Base-by-base conservation (phyloP, 2,888 invertebrate species). In the Spicauda simplicius region DNA sequence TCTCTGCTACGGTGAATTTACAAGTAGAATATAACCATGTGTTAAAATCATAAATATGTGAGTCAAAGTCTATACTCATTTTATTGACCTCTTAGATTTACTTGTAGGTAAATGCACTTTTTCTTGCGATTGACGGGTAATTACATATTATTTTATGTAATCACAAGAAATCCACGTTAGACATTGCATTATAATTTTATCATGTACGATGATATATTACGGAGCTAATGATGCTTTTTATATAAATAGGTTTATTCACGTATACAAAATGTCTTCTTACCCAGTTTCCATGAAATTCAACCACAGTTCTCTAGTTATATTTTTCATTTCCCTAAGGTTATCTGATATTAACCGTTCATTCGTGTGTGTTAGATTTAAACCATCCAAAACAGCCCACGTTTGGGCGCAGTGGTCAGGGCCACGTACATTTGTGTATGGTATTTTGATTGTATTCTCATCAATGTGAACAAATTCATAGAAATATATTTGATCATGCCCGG, bases 391-490 rank as follows among this genome's bases (percentile, higher is more conserved):
- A 5, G 77, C 77, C 0, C 12, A 14, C 0, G 74, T 67, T 65
- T 84, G 81, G 10, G 73, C 72, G 48, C 80, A 76, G 61, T 83
- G 83, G 8, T 54, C 41, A 2, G 83, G 78, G 0, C 82, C 82
- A 2, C 71, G 68, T 14, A 77, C 68, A 11, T 74, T 61, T 4
- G 77, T 77, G 8, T 77, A 56, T 7, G 76, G 76, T 30, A 80
- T 73, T 3, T 71, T 64, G 0, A 73, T 72, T 18, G 75, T 76
- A 54, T 75, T 68, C 1, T 76, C 71, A 54, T 80, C 78, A 30
- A 75, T 70, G 65, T 78, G 83, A 0, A 79, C 76, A 72, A 83
- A 84, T 69, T 80, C 76, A 62, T 80, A 82, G 12, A 84, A 70
- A 70, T 79, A 83, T 56, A 82, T 71, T 41, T 73, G 70, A 50